phyloP scores from a whole-genome alignment of 2,888 invertebrate species.

The Branchellion lobata region DNA sequence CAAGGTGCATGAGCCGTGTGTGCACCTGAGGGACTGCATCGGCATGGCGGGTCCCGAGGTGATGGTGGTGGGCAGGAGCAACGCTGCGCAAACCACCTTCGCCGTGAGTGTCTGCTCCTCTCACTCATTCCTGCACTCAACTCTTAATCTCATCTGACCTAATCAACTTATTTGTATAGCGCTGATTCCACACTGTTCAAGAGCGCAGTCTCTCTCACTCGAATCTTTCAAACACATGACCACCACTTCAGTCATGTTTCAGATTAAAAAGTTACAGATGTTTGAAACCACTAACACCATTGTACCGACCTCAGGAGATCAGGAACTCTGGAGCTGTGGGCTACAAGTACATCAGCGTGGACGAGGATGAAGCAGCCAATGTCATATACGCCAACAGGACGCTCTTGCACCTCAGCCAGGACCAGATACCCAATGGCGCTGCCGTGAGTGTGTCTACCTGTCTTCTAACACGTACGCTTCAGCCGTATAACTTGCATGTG shows the following conservation, averaged over 20 bases:
- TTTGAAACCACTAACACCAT: too few relatives aligned
- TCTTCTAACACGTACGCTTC: not conserved
- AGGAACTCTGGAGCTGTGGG: slow-evolving; percentile 84
- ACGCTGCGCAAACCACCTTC: slow-evolving; percentile 79
- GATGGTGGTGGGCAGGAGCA: slow-evolving; percentile 79
- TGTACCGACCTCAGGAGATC: too few relatives aligned
- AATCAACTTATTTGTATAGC: too few relatives aligned
- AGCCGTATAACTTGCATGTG: too few relatives aligned
- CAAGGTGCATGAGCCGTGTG: slow-evolving; percentile 69
- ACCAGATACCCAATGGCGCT: slow-evolving; percentile 59
- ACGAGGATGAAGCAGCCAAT: slow-evolving; percentile 84
- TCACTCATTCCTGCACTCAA: too few relatives aligned
- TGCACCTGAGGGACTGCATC: slow-evolving; percentile 77
- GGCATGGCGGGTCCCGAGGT: slow-evolving; percentile 87
- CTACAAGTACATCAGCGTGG: slow-evolving; percentile 86
- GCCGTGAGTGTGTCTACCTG: slow-evolving; percentile 56
- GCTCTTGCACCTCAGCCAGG: slow-evolving; percentile 72
- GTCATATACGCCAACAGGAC: slow-evolving; percentile 88
- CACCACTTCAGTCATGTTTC: too few relatives aligned
- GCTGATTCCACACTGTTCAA: too few relatives aligned
- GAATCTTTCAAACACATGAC: too few relatives aligned
- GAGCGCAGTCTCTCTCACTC: too few relatives aligned
- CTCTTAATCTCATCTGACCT: too few relatives aligned
- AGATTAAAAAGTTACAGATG: too few relatives aligned
- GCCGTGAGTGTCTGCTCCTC: not conserved